These are phyloP conservation scores for Platyscapa corneri DNA, from an alignment of 1,140 invertebrate genomes.

Conservation along the genomic window DNA sequence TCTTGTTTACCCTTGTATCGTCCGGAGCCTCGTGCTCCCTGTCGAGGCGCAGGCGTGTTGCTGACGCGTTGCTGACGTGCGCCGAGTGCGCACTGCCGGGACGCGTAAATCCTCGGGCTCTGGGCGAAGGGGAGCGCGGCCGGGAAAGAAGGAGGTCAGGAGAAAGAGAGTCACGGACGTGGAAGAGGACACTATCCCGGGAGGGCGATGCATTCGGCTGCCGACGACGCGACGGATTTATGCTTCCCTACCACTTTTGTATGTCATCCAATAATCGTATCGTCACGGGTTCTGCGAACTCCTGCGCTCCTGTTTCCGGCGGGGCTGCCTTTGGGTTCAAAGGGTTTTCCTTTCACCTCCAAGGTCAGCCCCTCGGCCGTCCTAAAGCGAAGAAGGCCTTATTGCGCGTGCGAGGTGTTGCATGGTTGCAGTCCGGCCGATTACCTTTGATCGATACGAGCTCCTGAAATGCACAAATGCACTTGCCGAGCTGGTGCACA, in stretches of 20 bases:
- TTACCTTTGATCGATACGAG: too few relatives aligned
- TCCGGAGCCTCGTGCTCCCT: constrained; percentile 55
- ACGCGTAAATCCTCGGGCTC: too few relatives aligned
- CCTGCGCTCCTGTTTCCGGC: constrained; percentile 66
- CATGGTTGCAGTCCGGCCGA: too few relatives aligned
- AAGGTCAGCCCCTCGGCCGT: constrained; percentile 13
- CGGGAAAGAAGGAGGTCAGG: background rate
- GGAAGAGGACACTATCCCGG: background rate
- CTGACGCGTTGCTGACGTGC: background rate
- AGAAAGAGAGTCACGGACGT: background rate
- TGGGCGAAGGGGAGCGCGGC: background rate
- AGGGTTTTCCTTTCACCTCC: constrained; percentile 55
- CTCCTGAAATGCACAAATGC: too few relatives aligned
- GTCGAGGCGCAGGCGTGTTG: background rate
- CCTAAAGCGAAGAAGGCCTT: background rate
- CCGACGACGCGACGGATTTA: constrained; percentile 59
- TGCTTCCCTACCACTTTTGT: constrained; percentile 74
- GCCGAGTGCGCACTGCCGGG: too few relatives aligned
- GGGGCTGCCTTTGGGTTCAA: constrained; percentile 64
- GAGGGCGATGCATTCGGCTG: background rate
- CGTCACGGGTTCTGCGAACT: constrained; percentile 47
- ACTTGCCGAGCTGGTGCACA: too few relatives aligned
- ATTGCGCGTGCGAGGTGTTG: background rate
- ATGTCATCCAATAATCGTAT: constrained; percentile 71
- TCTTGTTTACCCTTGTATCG: constrained; percentile 74